Evolutionary conservation across 2,113 vertebrate species (phyloP).

Genomic region (Madoqua kirkii): DNA sequence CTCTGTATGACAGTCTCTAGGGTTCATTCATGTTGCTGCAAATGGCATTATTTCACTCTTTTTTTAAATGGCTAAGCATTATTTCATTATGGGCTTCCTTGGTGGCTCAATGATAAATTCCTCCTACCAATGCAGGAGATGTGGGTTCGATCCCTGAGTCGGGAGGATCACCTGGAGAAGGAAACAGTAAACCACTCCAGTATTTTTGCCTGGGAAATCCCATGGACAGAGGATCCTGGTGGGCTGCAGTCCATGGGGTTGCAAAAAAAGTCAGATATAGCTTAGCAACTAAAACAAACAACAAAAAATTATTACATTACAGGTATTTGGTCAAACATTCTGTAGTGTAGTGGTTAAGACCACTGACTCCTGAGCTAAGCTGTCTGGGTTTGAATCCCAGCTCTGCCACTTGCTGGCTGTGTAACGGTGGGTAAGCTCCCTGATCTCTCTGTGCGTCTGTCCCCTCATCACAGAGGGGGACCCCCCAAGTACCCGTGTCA

Average conservation of each 20-base stretch:
- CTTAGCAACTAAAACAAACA: background rate
- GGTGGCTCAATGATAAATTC: background rate
- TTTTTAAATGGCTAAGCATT: background rate
- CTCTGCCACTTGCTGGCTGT: background rate
- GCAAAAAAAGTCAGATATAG: background rate
- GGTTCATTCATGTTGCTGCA: background rate
- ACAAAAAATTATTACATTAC: background rate
- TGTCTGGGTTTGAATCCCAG: background rate
- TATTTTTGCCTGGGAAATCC: background rate
- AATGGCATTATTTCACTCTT: background rate
- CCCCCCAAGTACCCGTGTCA: rapidly evolving
- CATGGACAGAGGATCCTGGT: background rate
- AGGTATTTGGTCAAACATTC: background rate
- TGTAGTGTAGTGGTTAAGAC: background rate
- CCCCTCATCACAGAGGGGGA: background rate
- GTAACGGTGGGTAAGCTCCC: background rate
- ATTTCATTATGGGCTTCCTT: background rate
- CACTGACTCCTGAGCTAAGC: background rate
- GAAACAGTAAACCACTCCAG: background rate
- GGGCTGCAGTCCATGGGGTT: background rate
- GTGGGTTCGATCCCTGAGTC: background rate
- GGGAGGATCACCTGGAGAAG: background rate
- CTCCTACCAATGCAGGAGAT: background rate
- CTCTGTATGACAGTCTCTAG: background rate
- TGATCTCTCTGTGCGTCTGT: background rate